Base-by-base conservation (phyloP, 2,888 invertebrate species). In the Philonicus albiceps region DNA sequence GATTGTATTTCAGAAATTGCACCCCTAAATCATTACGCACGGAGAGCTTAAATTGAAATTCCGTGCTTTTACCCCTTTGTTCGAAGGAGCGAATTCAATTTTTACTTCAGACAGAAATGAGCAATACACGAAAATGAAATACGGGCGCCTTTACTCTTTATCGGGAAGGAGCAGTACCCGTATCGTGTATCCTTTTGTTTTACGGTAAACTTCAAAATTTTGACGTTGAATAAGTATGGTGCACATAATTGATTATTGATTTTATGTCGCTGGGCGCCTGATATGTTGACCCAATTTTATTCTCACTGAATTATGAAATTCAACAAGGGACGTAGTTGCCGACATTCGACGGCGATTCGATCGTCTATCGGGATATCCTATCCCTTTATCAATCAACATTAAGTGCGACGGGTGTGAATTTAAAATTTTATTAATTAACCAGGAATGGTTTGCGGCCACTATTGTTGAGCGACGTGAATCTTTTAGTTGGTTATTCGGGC, bases 211-310 rank as follows among this genome's bases (percentile, higher is more conserved):
- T 76, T 76, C 76, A 76, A 40, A 76, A 43, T 40, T 76, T 76
- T 76, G 76, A 76, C 76, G 76, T 76, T 76, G 76, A 76, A 76
- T 22, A 76, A 76, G 37, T 40, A 37, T 37, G 19, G 76, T 76
- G 40, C 74, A 76, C 76, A 76, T 76, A 76, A 76, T 76, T 76
- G 76, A 76, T 76, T 76, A 76, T 76, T 27, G 76, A 76, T 76
- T 76, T 76, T 76, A 40, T 76, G 76, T 76, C 76, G 19, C 40
- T 22, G 34, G 37, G 40, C 43, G 16, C 1, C 19, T 40, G 76
- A 76, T 76, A 40, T 76, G 37, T 22, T 76, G 74, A 74, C 74
- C 76, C 19, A 76, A 22, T 76, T 76, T 76, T 76, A 40, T 76
- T 76, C 40, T 30, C 3, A 37, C 40, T 27, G 74, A 74, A 74